These are phyloP conservation scores for Cotesia congregata DNA, from an alignment of 2,888 invertebrate species.

Conservation along the genomic window DNA sequence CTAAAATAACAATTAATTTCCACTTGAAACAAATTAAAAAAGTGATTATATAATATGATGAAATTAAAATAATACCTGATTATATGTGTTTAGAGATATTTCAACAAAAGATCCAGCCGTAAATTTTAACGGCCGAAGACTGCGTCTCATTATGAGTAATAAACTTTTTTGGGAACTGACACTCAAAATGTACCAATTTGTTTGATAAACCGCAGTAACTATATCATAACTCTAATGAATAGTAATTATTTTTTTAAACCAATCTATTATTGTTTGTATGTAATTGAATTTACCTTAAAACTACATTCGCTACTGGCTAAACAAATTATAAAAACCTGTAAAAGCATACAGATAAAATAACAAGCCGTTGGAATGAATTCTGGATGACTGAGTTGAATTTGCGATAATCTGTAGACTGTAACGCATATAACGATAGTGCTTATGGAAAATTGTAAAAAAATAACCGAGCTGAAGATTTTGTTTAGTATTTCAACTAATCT, in stretches of 20 bases:
- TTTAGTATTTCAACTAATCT: constrained; percentile 40
- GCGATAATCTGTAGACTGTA: constrained; percentile 43
- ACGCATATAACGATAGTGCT: constrained; percentile 46
- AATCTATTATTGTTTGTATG: background rate
- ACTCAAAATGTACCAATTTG: constrained; percentile 53
- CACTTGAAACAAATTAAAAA: background rate
- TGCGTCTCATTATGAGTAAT: constrained; percentile 51
- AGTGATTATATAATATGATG: background rate
- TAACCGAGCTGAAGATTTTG: constrained; percentile 37
- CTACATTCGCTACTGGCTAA: constrained; percentile 57
- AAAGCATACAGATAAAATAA: constrained; percentile 42
- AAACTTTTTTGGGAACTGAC: constrained; percentile 48
- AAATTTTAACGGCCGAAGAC: constrained; percentile 53
- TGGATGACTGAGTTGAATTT: constrained; percentile 32
- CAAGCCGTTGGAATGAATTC: constrained; percentile 37
- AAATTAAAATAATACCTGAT: constrained; percentile 48
- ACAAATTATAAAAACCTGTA: constrained; percentile 55
- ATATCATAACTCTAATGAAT: constrained; percentile 50
- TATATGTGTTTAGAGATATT: constrained; percentile 56
- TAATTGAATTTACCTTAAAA: constrained; percentile 11
- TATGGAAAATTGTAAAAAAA: constrained; percentile 45
- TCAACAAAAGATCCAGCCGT: constrained; percentile 54
- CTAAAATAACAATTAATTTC: constrained; percentile 42
- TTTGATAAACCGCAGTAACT: constrained; percentile 51
- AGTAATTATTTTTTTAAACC: too few species aligned